Evolutionary conservation across 2,888 invertebrate species (phyloP).

Genomic region (Caenorhabditis panamensis): DNA sequence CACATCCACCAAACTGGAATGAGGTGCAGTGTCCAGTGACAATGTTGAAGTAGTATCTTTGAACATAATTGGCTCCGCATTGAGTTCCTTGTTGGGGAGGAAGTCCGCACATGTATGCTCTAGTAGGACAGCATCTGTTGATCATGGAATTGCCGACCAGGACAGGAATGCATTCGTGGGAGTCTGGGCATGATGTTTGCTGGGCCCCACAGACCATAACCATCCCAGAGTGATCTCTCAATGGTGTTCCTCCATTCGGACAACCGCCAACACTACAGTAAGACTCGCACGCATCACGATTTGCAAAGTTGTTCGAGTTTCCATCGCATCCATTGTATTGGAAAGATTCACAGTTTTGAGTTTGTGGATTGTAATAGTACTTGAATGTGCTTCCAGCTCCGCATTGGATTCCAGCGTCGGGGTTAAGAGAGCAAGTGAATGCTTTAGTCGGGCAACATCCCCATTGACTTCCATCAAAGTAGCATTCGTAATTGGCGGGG

Average conservation of each 20-base stretch:
- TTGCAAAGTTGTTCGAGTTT: slow-evolving; percentile 80
- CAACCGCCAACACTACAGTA: slow-evolving; percentile 72
- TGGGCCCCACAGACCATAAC: slow-evolving; percentile 79
- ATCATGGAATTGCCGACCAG: slow-evolving; percentile 76
- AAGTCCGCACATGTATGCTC: slow-evolving; percentile 79
- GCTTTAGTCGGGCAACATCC: slow-evolving; percentile 81
- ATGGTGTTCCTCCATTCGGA: slow-evolving; percentile 80
- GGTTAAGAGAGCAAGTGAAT: slow-evolving; percentile 79
- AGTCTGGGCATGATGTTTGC: slow-evolving; percentile 73
- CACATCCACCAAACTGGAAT: slow-evolving; percentile 80
- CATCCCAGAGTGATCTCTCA: slow-evolving; percentile 78
- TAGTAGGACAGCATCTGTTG: slow-evolving; percentile 73
- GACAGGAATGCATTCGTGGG: slow-evolving; percentile 80
- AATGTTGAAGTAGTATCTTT: slow-evolving; percentile 72
- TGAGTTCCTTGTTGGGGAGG: slow-evolving; percentile 79
- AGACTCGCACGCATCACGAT: slow-evolving; percentile 77
- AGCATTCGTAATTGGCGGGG: slow-evolving; percentile 77
- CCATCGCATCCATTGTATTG: slow-evolving; percentile 81
- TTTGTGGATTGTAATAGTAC: slow-evolving; percentile 79
- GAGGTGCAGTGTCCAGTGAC: slow-evolving; percentile 76
- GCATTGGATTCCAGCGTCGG: slow-evolving; percentile 79
- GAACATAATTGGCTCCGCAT: slow-evolving; percentile 62
- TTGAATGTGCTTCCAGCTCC: slow-evolving; percentile 79
- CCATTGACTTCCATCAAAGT: slow-evolving; percentile 79
- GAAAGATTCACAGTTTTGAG: slow-evolving; percentile 75